Evolutionary conservation across 2,888 invertebrate species (phyloP), one percentile per base, ranked within the genome.

Genomic region (Pammene fasciana): DNA sequence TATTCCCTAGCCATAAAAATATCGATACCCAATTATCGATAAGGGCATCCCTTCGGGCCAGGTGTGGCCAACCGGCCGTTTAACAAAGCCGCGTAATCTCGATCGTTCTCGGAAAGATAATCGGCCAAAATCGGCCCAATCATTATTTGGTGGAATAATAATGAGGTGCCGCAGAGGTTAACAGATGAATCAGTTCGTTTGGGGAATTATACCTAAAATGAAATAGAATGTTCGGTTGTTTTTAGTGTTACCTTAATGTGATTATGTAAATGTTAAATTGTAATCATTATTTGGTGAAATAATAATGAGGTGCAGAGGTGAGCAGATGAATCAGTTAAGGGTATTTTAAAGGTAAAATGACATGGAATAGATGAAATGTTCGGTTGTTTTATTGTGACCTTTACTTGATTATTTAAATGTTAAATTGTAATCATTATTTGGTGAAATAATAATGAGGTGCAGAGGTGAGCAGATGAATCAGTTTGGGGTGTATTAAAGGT

Each of bases 141-240:
- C 84, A 87, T 87, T 87, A 87, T 86, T 84, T 85, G 82, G 79
- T 82, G 79, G 86, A 84, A 87, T 87, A 87, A 88, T 88, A 88
- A 88, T 84, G 86, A 88, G 85, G 79, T 80, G 56, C 11, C 57
- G 36, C 48, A 65, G 70, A 59, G n/a, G 13, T 3, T 13, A 8
- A 46, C 65, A 70, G 70, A 65, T 65, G 55, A 41, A 36, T 65
- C 70, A 65, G 43, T 54, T 62, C 0, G n/a, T 10, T 18, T 26
- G 14, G 46, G 60, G 45, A 59, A 46, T 48, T 48, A 13, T 6
- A 18, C n/a, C n/a, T n/a, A 56, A 11, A 11, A 0, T 38, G 6
- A 38, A 38, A 38, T 38, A 38, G 0, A 38, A 9, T 7, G 38
- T 38, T 38, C 8, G 38, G 38, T 38, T 38, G 9, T 7, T 9